Conservation (phyloP, 2,888 invertebrate genomes). For the Tethea ocularis region DNA sequence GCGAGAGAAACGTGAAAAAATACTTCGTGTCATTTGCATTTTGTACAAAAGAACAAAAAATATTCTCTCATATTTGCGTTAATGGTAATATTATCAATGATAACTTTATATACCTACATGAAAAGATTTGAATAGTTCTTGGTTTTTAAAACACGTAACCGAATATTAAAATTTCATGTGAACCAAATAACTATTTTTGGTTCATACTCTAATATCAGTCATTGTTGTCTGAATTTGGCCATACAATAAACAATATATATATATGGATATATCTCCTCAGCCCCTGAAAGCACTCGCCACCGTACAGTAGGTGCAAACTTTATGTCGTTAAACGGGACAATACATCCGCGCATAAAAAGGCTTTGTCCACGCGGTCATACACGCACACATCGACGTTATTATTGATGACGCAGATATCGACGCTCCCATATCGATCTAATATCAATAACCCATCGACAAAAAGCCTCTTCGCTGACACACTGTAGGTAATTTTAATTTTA, state of each 20-base stretch:
- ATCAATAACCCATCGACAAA: constrained; percentile 80
- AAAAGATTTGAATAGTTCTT: too few species aligned
- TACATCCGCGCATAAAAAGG: constrained; percentile 48
- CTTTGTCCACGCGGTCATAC: constrained; percentile 53
- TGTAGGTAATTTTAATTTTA: constrained; percentile 75
- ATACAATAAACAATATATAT: not conserved
- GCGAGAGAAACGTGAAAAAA: constrained; percentile 4
- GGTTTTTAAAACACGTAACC: too few species aligned
- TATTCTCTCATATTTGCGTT: not conserved
- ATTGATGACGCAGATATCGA: constrained; percentile 67
- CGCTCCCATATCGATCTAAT: constrained; percentile 70
- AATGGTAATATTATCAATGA: not conserved
- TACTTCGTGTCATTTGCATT: constrained; percentile 4
- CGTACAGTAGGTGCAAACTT: constrained; percentile 10
- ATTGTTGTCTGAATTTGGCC: constrained; percentile 1
- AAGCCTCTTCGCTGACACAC: constrained; percentile 64
- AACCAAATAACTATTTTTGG: too few species aligned
- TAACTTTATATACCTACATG: too few species aligned
- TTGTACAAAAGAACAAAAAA: not conserved
- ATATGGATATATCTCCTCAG: not conserved
- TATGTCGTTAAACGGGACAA: constrained; percentile 33
- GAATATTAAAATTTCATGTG: too few species aligned
- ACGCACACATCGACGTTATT: constrained; percentile 51
- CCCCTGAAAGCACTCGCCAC: constrained; percentile 1
- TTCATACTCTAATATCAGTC: too few species aligned